Percentiles rank a stretch among this genome's conserved stretches.
phyloP scores from a whole-genome alignment of 2,888 invertebrate species.

The Cancer borealis region DNA sequence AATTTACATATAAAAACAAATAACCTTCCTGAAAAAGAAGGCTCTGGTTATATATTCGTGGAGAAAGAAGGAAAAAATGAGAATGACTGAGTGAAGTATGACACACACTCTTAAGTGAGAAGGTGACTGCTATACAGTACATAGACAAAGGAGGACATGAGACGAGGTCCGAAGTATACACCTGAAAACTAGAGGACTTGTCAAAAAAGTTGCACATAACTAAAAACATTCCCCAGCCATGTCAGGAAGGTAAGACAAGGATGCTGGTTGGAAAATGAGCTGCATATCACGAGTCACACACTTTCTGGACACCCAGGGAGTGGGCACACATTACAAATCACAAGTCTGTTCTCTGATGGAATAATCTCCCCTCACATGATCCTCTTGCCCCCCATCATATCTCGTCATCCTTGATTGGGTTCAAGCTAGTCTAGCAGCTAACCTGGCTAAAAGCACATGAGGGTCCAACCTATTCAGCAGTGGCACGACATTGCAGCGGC shows the following conservation, averaged over 20 bases:
- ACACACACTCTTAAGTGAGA: neutral
- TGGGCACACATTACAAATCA: no score
- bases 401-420: no score
- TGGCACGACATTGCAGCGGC: neutral
- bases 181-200: neutral
- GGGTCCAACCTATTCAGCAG: neutral
- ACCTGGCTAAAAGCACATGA: neutral
- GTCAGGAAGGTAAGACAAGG: neutral
- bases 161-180: neutral
- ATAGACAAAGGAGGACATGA: neutral
- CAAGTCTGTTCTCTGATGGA: no score
- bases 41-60: no score
- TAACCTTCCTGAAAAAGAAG: no score
- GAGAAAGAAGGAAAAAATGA: neutral
- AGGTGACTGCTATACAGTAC: neutral
- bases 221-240: neutral
- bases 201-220: neutral
- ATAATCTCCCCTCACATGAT: no score
- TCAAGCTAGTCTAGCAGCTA: no score
- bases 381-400: no score
- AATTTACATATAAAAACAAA: no score
- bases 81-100: neutral
- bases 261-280: no score
- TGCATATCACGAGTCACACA: no score
- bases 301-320: no score